Evolutionary conservation across 2,113 vertebrate species (phyloP).

Genomic region (Drymodes brunneopygia): DNA sequence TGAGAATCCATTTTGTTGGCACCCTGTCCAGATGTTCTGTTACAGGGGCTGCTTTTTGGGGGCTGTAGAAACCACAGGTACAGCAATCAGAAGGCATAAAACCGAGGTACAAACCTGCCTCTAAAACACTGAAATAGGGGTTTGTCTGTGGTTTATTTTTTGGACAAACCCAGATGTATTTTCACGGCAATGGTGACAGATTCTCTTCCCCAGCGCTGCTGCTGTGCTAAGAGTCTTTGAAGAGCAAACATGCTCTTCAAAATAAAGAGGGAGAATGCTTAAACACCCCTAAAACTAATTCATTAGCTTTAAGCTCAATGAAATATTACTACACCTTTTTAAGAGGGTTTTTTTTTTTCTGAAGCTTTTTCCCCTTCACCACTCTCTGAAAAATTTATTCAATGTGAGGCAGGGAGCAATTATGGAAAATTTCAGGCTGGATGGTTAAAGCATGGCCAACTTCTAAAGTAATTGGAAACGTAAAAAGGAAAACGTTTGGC

Average conservation of each 20-base stretch:
- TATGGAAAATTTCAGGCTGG: slow-evolving; percentile 33
- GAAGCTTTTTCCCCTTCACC: background rate
- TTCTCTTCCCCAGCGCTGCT: background rate
- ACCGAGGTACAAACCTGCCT: background rate
- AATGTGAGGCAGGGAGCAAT: background rate
- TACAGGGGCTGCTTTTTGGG: background rate
- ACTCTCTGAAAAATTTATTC: background rate
- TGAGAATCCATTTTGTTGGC: background rate
- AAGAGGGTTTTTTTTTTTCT: background rate
- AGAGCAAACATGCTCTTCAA: background rate
- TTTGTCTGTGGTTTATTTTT: background rate
- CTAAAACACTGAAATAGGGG: background rate
- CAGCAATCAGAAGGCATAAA: background rate
- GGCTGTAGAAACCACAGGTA: background rate
- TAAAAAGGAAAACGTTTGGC: background rate
- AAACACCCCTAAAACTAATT: background rate
- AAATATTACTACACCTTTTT: background rate
- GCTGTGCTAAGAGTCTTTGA: background rate
- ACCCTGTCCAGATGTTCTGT: background rate
- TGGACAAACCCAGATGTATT: background rate
- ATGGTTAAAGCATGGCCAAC: background rate
- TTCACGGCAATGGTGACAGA: background rate
- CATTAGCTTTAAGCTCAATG: background rate
- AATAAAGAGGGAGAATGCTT: background rate
- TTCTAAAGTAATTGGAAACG: background rate